Evolutionary conservation across 2,113 vertebrate species (phyloP).

Genomic region (Ceratotherium simum): DNA sequence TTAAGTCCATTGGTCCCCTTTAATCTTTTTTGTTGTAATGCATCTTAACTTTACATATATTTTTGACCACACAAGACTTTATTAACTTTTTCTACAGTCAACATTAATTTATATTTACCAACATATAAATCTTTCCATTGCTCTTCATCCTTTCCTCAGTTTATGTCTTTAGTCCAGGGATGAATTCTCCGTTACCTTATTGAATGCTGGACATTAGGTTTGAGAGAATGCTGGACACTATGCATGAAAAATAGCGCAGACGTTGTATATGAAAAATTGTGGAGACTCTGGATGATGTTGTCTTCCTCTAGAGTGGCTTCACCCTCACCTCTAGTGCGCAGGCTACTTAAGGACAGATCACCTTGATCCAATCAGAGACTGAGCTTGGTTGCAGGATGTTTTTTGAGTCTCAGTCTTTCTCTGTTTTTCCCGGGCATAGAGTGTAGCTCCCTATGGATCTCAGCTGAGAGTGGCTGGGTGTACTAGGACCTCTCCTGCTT

Average conservation of each 20-base stretch:
- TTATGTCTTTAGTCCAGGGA: background rate
- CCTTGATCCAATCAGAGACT: background rate
- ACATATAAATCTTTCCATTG: background rate
- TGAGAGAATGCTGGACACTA: background rate
- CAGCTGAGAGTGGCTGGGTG: slow-evolving; percentile 23
- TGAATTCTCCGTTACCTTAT: background rate
- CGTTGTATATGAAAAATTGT: background rate
- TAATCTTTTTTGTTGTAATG: background rate
- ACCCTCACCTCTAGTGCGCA: background rate
- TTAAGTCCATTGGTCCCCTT: background rate
- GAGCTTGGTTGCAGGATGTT: background rate
- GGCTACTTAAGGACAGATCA: background rate
- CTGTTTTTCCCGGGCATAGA: background rate
- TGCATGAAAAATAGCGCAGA: background rate
- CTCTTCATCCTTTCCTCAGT: background rate
- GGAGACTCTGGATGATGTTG: background rate
- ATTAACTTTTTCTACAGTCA: background rate
- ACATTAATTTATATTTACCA: background rate
- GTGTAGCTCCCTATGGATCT: background rate
- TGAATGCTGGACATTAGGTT: background rate
- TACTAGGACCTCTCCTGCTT: background rate
- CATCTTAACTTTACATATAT: background rate
- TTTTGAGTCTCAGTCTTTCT: background rate
- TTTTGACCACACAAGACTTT: background rate
- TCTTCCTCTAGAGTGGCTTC: background rate